phyloP scores from a whole-genome alignment of 2,797 vertebrate species.

The Strix occidentalis region DNA sequence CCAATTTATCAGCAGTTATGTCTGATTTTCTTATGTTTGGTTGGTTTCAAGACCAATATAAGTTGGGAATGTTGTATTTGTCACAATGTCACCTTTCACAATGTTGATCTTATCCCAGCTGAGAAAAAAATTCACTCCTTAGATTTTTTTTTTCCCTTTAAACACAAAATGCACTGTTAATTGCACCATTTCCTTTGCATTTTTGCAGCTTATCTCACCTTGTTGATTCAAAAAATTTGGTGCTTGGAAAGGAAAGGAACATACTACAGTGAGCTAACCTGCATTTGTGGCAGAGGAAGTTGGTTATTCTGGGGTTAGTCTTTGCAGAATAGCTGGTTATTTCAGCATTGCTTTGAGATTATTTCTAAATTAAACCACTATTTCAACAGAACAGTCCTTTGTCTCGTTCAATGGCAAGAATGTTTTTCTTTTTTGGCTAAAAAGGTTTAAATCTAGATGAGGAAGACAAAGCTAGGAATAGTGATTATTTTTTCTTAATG shows the following conservation, averaged over 20 bases:
- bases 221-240: neutral
- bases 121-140: neutral
- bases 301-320: neutral
- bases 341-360: neutral
- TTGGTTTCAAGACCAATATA: neutral
- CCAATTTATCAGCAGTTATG: neutral
- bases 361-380: neutral
- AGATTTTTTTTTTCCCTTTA: neutral
- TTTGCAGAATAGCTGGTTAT: neutral
- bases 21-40: neutral
- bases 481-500: slow-evolving; percentile 9
- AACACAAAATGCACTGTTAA: neutral
- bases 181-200: neutral
- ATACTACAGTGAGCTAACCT: neutral
- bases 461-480: neutral
- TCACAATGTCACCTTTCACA: neutral
- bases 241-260: neutral
- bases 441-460: neutral
- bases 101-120: neutral
- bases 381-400: neutral
- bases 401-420: neutral
- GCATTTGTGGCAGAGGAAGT: neutral
- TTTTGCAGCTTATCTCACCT: neutral
- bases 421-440: neutral
- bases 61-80: neutral